phyloP scores from a whole-genome alignment of 2,888 invertebrate species.

The Laspeyria flexula region DNA sequence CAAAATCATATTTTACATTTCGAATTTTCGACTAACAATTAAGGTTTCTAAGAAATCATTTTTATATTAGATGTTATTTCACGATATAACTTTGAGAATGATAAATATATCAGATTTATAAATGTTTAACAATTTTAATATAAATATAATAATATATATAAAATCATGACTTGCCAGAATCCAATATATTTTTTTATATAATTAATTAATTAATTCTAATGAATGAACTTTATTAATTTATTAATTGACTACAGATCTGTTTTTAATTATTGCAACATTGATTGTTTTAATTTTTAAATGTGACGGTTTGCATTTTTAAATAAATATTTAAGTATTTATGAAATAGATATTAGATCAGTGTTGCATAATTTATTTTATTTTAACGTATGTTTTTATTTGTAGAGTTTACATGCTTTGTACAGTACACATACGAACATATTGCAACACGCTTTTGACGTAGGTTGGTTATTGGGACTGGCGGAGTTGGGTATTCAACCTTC shows the following conservation, averaged over 20 bases:
- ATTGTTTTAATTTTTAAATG: constrained; percentile 36
- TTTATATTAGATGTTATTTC: constrained; percentile 55
- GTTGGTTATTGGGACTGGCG: background rate
- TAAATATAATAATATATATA: constrained; percentile 42
- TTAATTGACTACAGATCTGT: constrained; percentile 43
- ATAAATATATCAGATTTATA: constrained; percentile 49
- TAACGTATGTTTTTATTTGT: constrained; percentile 66
- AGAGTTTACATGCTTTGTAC: constrained; percentile 74
- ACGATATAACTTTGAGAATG: constrained; percentile 49
- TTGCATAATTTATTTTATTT: constrained; percentile 82
- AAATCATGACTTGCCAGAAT: constrained; percentile 76
- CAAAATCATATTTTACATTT: constrained; percentile 56
- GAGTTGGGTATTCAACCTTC: background rate
- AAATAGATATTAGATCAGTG: constrained; percentile 58
- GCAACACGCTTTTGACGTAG: constrained; percentile 46
- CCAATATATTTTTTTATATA: constrained; percentile 51
- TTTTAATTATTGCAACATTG: constrained; percentile 40
- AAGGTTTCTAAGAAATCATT: constrained; percentile 74
- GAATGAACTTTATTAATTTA: constrained; percentile 41
- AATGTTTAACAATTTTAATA: constrained; percentile 56
- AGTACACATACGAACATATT: constrained; percentile 53
- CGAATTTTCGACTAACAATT: constrained; percentile 61
- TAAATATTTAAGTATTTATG: constrained; percentile 46
- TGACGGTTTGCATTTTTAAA: constrained; percentile 47
- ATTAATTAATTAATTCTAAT: constrained; percentile 37